Conservation (phyloP, 2,888 invertebrate species). For the Xanthia togata region DNA sequence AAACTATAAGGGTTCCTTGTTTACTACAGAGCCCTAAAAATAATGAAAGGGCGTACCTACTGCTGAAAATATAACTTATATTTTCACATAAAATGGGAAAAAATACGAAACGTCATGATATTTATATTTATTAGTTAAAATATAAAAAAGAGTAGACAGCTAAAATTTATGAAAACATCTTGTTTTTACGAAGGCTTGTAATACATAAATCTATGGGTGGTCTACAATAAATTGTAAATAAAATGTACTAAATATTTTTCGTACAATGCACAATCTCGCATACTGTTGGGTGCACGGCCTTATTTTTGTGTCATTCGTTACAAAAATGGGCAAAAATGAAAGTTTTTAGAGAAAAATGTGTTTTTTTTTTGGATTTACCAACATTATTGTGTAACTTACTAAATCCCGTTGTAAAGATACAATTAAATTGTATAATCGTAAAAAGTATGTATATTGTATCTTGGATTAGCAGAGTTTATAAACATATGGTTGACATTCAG, state of each 20-base stretch:
- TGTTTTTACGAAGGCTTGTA: constrained; percentile 3
- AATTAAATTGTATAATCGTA: constrained; percentile 2
- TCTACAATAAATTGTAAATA: constrained; percentile 29
- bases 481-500: neutral
- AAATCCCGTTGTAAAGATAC: neutral
- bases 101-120: constrained; percentile 1
- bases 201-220: constrained; percentile 34
- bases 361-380: neutral
- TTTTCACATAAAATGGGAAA: neutral
- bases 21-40: neutral
- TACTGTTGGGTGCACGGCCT: neutral
- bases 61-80: neutral
- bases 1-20: too few species aligned
- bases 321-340: neutral
- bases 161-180: constrained; percentile 14
- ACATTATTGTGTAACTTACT: neutral
- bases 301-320: constrained; percentile 21
- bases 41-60: neutral
- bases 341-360: neutral
- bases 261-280: neutral
- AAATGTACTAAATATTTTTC: constrained; percentile 21
- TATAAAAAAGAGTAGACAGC: neutral
- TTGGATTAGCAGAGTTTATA: neutral
- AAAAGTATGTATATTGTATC: neutral
- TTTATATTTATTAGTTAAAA: constrained; percentile 18